phyloP scores from a whole-genome alignment of 2,113 vertebrate genomes.

The Otis tarda region DNA sequence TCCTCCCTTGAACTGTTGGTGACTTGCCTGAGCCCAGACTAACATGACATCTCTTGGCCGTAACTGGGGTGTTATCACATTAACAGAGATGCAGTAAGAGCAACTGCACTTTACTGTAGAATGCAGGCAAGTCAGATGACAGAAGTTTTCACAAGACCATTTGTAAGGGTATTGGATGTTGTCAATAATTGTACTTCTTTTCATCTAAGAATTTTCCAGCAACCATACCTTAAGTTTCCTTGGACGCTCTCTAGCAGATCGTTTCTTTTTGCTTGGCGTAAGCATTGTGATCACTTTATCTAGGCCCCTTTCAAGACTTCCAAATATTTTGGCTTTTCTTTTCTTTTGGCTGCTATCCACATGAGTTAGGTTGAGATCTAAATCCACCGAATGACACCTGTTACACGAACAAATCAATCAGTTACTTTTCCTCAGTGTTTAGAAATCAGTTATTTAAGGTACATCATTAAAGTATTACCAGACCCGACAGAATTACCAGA shows the following conservation, averaged over 20 bases:
- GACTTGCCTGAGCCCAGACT: not conserved
- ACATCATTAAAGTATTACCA: not conserved
- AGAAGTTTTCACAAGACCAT: not conserved
- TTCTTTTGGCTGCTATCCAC: constrained; percentile 85
- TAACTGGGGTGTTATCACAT: not conserved
- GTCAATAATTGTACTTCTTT: not conserved
- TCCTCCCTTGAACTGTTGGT: not conserved
- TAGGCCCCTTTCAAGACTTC: constrained; percentile 90
- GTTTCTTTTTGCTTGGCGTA: constrained; percentile 87
- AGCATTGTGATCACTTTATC: constrained; percentile 95
- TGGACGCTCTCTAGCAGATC: constrained; percentile 73
- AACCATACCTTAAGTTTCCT: constrained; percentile 85
- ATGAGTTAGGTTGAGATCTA: constrained; percentile 72
- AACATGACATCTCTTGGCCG: not conserved
- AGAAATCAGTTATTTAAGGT: not conserved
- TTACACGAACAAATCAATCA: not conserved
- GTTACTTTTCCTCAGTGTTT: not conserved
- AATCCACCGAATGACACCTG: constrained; percentile 87
- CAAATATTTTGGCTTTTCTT: constrained; percentile 87
- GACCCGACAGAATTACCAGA: not conserved
- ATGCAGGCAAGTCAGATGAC: not conserved
- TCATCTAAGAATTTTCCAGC: not conserved
- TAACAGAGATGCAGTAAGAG: not conserved
- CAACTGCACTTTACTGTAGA: not conserved
- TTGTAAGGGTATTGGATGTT: not conserved